Conservation (phyloP, 2,113 vertebrate genomes). For the Sturnus vulgaris region DNA sequence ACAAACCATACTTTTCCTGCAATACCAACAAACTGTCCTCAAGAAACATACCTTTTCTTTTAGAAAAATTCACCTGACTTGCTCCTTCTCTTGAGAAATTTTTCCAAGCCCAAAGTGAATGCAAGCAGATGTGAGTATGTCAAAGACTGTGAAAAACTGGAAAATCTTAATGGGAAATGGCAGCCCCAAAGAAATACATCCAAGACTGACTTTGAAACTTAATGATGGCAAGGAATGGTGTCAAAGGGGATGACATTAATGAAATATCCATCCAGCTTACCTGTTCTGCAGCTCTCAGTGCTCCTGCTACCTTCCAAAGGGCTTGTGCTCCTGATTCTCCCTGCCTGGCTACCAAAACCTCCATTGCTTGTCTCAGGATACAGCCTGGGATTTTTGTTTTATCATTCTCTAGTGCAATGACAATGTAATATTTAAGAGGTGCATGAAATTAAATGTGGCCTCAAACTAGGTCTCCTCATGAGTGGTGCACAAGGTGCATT, state of each 20-base stretch:
- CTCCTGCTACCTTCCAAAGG: not conserved
- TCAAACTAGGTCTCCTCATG: not conserved
- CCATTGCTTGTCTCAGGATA: accelerated
- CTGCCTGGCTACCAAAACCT: not conserved
- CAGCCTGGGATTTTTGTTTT: not conserved
- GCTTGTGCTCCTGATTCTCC: accelerated
- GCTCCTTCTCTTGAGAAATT: not conserved
- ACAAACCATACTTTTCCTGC: not conserved
- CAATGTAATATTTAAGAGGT: conserved; percentile 40
- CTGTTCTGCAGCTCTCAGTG: not conserved
- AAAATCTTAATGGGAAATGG: not conserved
- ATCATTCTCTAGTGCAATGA: not conserved
- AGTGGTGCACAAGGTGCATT: conserved; percentile 5
- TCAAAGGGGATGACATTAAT: not conserved
- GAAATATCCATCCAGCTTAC: not conserved
- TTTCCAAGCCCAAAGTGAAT: not conserved
- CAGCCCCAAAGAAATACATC: not conserved
- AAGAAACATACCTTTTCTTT: not conserved
- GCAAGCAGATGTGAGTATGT: not conserved
- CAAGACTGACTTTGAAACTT: not conserved
- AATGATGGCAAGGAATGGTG: not conserved
- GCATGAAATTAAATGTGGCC: not conserved
- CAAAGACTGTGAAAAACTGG: not conserved
- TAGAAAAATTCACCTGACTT: not conserved
- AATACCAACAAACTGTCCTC: not conserved